phyloP scores from a whole-genome alignment of 2,113 vertebrate genomes.

The Todiramphus saurophagus region DNA sequence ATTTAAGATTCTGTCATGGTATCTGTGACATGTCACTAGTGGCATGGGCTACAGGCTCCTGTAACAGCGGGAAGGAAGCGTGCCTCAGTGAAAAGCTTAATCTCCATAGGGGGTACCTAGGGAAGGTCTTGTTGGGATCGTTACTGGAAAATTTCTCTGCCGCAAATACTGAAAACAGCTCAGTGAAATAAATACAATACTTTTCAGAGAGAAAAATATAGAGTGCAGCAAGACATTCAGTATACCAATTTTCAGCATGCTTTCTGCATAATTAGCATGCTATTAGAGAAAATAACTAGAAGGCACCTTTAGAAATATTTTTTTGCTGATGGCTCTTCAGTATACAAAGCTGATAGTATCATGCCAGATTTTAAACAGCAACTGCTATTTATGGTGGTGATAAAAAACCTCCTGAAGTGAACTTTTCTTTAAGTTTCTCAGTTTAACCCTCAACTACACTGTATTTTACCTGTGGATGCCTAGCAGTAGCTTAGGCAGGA shows the following conservation, averaged over 20 bases:
- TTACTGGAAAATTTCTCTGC: not conserved
- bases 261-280: not conserved
- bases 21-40: not conserved
- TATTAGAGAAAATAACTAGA: constrained; percentile 5
- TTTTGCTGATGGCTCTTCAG: not conserved
- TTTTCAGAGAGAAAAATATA: not conserved
- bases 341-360: not conserved
- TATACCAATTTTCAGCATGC: not conserved
- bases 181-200: not conserved
- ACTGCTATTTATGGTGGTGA: not conserved
- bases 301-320: not conserved
- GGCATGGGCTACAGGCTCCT: not conserved
- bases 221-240: not conserved
- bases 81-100: not conserved
- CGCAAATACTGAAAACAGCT: not conserved
- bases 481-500: not conserved
- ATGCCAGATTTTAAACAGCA: constrained; percentile 2
- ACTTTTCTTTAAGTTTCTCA: not conserved
- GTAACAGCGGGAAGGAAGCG: not conserved
- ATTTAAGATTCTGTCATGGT: fast-evolving
- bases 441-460: not conserved
- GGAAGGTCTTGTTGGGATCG: not conserved
- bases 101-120: not conserved
- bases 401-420: constrained; percentile 1
- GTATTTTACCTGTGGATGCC: not conserved